Evolutionary conservation across 2,888 invertebrate genomes (phyloP), one percentile per base, ranked within the genome.

Genomic region (Pecten maximus): DNA sequence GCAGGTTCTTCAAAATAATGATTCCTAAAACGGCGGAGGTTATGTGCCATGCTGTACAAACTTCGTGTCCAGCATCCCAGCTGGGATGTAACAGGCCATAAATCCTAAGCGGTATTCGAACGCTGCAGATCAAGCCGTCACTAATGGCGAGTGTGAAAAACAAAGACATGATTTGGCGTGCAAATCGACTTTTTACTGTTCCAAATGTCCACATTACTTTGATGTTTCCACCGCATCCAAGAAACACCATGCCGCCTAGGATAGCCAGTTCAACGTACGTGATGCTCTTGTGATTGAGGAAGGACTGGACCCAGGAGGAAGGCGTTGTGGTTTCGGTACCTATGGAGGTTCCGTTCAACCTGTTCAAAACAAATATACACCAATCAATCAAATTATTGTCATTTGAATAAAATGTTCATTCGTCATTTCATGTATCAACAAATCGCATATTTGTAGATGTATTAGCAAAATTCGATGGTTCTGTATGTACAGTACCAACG

Each of bases 101-200:
- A 16, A 93, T 89, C 12, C 91, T 54, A 28, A 91, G 35, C 10
- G 91, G 91, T 6, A 91, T 89, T 16, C 91, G 90, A 39, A 92
- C 54, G 12, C 88, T 35, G 50, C 92, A 93, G n/a, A 91, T 60
- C 2, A 89, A 50, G 16, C 89, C 54, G 28, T 93, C 93, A n/a
- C 90, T 89, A 3, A 92, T 23, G 23, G 93, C 91, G 19, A 93
- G 48, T 12, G 91, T 90, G 4, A 90, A 90, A 50, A 92, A 93
- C 16, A 93, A n/a, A 16, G 88, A 90, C 89, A 92, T 91, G n/a
- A 92, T 92, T 35, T 91, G 93, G 10, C 90, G 91, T 16, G 92
- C 89, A 40, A 92, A 92, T 23, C 90, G 90, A 6, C 88, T 90
- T 54, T 90, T 89, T 0, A 90, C 91, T 88, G 88, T 89, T 4